Evolutionary conservation across 2,113 vertebrate genomes (phyloP), one percentile per base, ranked within the genome.

Genomic region (Phrynosoma platyrhinos): DNA sequence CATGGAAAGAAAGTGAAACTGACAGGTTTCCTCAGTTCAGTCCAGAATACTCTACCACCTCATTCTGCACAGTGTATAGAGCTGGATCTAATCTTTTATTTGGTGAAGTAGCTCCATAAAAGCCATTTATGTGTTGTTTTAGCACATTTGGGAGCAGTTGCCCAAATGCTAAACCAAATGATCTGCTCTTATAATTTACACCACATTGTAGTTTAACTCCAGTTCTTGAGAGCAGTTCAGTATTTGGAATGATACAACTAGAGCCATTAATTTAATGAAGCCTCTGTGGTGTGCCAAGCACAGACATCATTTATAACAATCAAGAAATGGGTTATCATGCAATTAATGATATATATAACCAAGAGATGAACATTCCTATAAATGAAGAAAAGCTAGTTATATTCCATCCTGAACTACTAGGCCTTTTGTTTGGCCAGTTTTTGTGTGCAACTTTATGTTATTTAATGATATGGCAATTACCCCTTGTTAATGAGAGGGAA

Each of bases 341-440:
- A 88, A 40, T 16, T 8, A 80, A 27, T 52, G 1, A 2, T 78
- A 30, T 68, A 42, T 86, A 23, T 47, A 5, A 62, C 20, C 1
- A 14, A 79, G 62, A 55, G 47, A 71, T 55, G 27, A 68, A 23
- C 47, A 55, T 32, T 86, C 84, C 55, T 82, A 89, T 25, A 68
- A 85, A 30, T 71, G 30, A 72, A 84, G 53, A 30, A 53, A 27
- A 75, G 62, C 23, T 62, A 58, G 0, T 9, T 9, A 79, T 0
- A 87, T 94, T 91, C 66, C 55, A 47, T 42, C 32, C 81, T 36
- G 91, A 88, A 79, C 12, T 6, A 2, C 9, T 20, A 13, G 40
- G 1, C 77, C 40, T 71, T 90, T 30, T 71, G 2, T 9, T 72
- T 9, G 12, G 23, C 42, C 62, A 18, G 1, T 76, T 87, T 40